Percentiles rank a stretch among this genome's conserved stretches.
phyloP scores from a whole-genome alignment of 2,888 invertebrate species.

The Azorinus chamasolen region DNA sequence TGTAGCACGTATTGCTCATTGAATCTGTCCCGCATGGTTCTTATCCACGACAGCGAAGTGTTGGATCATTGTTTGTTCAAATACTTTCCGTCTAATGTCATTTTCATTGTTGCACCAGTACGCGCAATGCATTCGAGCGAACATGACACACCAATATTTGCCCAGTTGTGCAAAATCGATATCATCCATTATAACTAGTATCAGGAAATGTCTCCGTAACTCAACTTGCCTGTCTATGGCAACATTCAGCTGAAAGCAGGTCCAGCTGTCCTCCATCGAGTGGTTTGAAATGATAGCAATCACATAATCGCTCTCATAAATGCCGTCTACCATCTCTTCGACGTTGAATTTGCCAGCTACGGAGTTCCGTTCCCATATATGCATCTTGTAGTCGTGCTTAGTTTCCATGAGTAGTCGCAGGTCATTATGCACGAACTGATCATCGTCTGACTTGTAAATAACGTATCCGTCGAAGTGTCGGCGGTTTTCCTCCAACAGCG shows the following conservation, averaged over 20 bases:
- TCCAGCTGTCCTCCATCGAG: conserved; percentile 35
- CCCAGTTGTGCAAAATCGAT: conserved; percentile 28
- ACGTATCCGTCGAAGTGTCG: conserved; percentile 32
- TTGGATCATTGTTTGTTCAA: too few species aligned
- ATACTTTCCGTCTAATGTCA: too few species aligned
- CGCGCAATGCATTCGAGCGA: conserved; percentile 33
- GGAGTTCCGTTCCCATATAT: conserved; percentile 39
- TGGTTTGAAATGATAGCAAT: conserved; percentile 40
- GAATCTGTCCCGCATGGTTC: not conserved
- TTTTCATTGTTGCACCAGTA: conserved; percentile 17
- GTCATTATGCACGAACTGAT: conserved; percentile 15
- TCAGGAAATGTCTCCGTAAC: conserved; percentile 3
- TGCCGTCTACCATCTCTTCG: conserved; percentile 31
- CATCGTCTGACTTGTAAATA: conserved; percentile 27
- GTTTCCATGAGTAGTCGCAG: conserved; percentile 26
- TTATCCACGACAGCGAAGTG: too few species aligned
- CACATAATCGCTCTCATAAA: conserved; percentile 25
- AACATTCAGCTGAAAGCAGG: conserved; percentile 40
- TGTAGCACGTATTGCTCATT: too few species aligned
- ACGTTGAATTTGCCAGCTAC: conserved; percentile 13
- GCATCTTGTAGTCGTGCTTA: conserved; percentile 22
- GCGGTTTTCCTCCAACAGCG: conserved; percentile 4
- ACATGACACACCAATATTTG: conserved; percentile 46
- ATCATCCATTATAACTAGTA: conserved; percentile 37
- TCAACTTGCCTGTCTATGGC: conserved; percentile 23